Conservation (phyloP, 2,113 vertebrate genomes). For the Oncorhynchus nerka region DNA sequence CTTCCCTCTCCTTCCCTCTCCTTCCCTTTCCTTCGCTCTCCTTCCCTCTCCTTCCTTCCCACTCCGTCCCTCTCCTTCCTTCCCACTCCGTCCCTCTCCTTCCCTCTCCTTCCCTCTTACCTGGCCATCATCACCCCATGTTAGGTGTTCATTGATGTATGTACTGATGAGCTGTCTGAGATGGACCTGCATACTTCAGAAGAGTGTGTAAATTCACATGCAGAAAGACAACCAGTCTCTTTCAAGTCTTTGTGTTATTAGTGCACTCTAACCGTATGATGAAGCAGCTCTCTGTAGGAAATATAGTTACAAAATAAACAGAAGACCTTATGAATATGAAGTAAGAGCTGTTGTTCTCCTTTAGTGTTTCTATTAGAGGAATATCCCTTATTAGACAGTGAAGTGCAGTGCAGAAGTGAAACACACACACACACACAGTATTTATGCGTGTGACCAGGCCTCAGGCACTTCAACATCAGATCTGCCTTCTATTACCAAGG, state of each 20-base stretch:
- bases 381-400: too few species aligned
- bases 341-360: not conserved
- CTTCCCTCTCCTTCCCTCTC: too few species aligned
- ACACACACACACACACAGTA: not conserved
- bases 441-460: not conserved
- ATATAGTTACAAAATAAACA: not conserved
- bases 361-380: not conserved
- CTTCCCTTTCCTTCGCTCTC: too few species aligned
- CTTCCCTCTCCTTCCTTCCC: accelerated
- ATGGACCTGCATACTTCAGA: not conserved
- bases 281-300: constrained; percentile 1
- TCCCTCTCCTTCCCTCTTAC: not conserved
- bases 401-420: not conserved
- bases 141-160: not conserved
- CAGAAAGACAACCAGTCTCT: not conserved
- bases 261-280: too few species aligned
- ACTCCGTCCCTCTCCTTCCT: too few species aligned
- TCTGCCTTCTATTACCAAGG: not conserved
- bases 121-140: constrained; percentile 1
- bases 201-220: not conserved
- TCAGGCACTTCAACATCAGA: constrained; percentile 5
- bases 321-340: constrained; percentile 14
- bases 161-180: not conserved
- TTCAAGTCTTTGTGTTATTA: not conserved
- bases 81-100: too few species aligned